Base-by-base conservation (phyloP, 1,140 invertebrate genomes). In the Apocrypta bakeri region DNA sequence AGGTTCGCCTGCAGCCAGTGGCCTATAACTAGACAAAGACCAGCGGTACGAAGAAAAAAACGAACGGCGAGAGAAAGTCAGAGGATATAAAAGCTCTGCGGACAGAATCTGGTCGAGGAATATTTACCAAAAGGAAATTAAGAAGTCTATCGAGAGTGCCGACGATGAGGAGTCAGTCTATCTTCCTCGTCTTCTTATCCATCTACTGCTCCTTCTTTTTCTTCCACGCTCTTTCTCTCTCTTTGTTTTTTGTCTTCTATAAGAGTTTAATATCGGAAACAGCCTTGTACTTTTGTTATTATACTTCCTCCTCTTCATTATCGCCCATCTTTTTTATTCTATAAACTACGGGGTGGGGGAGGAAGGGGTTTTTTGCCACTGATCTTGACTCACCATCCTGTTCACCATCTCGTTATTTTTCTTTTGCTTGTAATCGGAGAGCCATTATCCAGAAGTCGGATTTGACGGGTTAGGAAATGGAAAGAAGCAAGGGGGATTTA, bases 81-180 rank as follows among this genome's bases (percentile, higher is more conserved):
- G 42, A 69, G 33, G 24, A 69, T 82, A 76, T 76, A 48, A 76
- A 75, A 82, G 29, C 63, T 69, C 27, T n/a, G 61, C 14, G 37
- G 21, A 31, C 29, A 29, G 21, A 75, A 82, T 82, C n/a, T 82
- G 42, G 27, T 37, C 25, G 29, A 25, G 64, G 72, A 82, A 76
- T 82, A 82, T 82, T 82, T 82, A 82, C 73, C 63, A 9, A 76
- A 82, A 82, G 73, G 27, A 82, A 82, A 82, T 76, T 76, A 82
- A 82, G 80, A 82, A 75, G 72, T 82, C 69, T 82, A 82, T 82
- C 73, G 74, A 69, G 63, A 76, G 64, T 27, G n/a, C 66, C 29
- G 63, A 24, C 40, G 61, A 11, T 27, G 27, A 77, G 63, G n/a
- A 71, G 40, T n/a, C 25, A 40, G 8, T 76, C 66, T 8, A 33